phyloP scores from a whole-genome alignment of 2,113 vertebrate species.

The Ceyx melanurus region DNA sequence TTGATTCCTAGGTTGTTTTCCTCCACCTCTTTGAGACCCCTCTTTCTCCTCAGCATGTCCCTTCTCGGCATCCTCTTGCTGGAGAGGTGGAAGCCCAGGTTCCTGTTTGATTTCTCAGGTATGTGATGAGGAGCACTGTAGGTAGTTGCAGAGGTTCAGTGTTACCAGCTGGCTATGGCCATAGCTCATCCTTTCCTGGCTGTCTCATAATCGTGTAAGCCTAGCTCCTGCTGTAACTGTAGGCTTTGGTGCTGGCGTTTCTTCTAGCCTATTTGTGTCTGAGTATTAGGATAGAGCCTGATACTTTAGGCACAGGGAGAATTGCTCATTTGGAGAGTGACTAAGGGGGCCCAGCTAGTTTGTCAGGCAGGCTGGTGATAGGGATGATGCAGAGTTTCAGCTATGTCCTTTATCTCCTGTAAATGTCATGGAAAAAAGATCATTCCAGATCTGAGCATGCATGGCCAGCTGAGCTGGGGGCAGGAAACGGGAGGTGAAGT shows the following conservation, averaged over 20 bases:
- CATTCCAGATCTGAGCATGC: background rate
- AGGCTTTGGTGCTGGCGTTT: background rate
- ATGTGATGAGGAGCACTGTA: slow-evolving; percentile 16
- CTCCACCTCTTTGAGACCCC: slow-evolving; percentile 87
- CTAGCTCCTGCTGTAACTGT: background rate
- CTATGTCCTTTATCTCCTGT: background rate
- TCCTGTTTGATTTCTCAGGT: slow-evolving; percentile 83
- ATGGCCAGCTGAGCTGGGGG: background rate
- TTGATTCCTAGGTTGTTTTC: slow-evolving; percentile 87
- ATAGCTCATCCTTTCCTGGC: background rate
- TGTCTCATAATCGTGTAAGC: background rate
- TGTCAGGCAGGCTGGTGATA: background rate
- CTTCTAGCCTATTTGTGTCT: background rate
- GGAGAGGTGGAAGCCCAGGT: slow-evolving; percentile 90
- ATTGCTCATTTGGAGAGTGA: background rate
- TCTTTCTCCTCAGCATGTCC: slow-evolving; percentile 88
- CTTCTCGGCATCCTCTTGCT: slow-evolving; percentile 87
- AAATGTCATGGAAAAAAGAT: background rate
- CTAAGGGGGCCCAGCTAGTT: background rate
- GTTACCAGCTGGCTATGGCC: background rate
- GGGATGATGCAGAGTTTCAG: background rate
- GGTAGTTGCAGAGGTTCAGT: background rate
- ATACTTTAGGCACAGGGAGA: background rate
- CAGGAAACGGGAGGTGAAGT: background rate
- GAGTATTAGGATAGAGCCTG: background rate